Base-by-base conservation (phyloP, 2,888 invertebrate genomes). In the Dryocosmus kuriphilus region DNA sequence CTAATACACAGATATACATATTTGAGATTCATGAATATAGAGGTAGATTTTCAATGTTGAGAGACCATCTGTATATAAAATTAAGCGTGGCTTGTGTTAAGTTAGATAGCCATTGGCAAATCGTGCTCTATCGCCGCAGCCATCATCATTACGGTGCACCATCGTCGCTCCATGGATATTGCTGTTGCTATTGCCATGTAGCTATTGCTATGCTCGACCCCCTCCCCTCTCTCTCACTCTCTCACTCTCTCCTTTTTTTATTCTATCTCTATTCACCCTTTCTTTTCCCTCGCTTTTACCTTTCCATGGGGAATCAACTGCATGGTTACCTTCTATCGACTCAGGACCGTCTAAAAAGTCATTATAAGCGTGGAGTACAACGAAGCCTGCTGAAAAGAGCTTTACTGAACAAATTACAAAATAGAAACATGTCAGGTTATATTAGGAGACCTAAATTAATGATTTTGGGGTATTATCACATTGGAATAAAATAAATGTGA, bases 91-190 rank as follows among this genome's bases (percentile, higher is more conserved):
- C 78, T 62, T 71, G 77, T 74, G 78, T 75, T 75, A 75, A 78
- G 77, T 79, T 78, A 77, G 75, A 79, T 57, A 80, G 57, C 55
- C 78, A 77, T 77, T 73, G 67, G 67, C 67, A 67, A 67, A 67
- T 67, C 67, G 67, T 67, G 67, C 67, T 67, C 67, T 67, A 67
- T 67, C 67, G 67, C n/a, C 27, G 67, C 67, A 67, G 67, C 67
- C 67, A 67, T 67, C 65, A 65, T 65, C 67, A 67, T 67, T 55
- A 55, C 67, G 67, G 67, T 67, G 67, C 27, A 67, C 67, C 67
- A 67, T 67, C 67, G 67, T 67, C 67, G 46, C 46, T 67, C 27
- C 67, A 67, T 67, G 67, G 67, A 46, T 67, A 67, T 67, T 67
- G 41, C 67, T 27, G 46, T 67, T 41, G 24, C 67, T 67, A 67